These are phyloP conservation scores for Emydocephalus ijimae DNA, from an alignment of 2,113 vertebrate genomes.

Conservation along the genomic window DNA sequence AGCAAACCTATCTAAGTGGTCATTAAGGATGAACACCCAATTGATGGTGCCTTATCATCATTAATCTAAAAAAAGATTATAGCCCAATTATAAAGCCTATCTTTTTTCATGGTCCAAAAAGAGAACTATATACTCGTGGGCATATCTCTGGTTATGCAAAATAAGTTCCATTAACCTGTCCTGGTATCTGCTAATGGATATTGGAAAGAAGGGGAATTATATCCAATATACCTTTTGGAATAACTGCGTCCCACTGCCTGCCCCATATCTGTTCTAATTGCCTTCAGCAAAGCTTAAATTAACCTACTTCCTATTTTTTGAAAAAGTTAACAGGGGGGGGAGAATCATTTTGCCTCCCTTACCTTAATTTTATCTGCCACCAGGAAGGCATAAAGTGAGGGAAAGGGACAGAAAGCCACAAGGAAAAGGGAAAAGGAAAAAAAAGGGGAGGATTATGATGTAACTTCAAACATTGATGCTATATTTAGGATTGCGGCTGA, in stretches of 20 bases:
- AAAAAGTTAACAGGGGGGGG: neutral
- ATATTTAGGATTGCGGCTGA: neutral
- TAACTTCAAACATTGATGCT: neutral
- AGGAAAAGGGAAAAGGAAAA: neutral
- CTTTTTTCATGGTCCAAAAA: neutral
- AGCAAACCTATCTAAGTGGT: neutral
- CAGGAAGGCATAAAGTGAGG: neutral
- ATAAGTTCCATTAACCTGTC: neutral
- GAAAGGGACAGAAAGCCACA: neutral
- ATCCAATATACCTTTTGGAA: neutral
- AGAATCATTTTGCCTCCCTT: neutral
- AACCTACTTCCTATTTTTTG: neutral
- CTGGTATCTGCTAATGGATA: neutral
- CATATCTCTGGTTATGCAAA: neutral
- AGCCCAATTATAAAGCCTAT: neutral
- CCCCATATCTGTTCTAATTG: neutral
- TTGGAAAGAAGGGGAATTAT: neutral
- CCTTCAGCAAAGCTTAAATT: neutral
- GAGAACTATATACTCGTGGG: neutral
- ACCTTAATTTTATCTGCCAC: neutral
- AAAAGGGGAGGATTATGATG: neutral
- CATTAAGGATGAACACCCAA: neutral
- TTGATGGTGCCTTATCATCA: neutral
- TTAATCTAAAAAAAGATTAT: neutral
- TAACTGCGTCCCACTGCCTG: neutral